Conservation (phyloP, 2,797 vertebrate genomes). For the Periparus ater region DNA sequence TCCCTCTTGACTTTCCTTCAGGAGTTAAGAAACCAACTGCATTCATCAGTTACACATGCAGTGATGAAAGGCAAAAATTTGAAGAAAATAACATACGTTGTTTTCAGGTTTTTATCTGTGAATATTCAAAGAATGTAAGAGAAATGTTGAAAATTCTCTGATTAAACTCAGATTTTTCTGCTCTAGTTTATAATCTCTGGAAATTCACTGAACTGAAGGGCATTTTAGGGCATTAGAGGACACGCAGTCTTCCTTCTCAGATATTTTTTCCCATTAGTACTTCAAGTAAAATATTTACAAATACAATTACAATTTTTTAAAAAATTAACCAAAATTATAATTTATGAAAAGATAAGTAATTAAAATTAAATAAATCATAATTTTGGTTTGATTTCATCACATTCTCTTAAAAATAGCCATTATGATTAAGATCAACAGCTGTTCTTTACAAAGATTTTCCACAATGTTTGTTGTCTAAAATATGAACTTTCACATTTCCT, state of each 20-base stretch:
- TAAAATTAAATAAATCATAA: neutral
- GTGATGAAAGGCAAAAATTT: neutral
- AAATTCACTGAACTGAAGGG: neutral
- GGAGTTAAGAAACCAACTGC: neutral
- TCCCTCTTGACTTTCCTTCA: neutral
- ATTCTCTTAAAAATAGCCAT: neutral
- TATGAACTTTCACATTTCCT: neutral
- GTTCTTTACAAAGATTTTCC: neutral
- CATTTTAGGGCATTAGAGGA: neutral
- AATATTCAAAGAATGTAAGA: neutral
- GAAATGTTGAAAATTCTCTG: neutral
- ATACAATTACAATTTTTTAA: neutral
- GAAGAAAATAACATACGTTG: neutral
- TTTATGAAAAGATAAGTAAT: neutral
- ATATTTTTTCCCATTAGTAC: neutral
- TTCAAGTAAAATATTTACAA: neutral
- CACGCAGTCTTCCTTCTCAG: neutral
- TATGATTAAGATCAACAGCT: neutral
- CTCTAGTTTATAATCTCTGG: neutral
- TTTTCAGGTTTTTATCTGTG: neutral
- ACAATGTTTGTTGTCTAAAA: neutral
- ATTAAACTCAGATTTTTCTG: neutral
- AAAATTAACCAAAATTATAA: neutral
- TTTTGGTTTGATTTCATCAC: neutral
- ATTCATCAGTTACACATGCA: neutral